Evolutionary conservation across 2,888 invertebrate genomes (phyloP), one percentile per base, ranked within the genome.

Genomic region (Drosophila austrosaltans): DNA sequence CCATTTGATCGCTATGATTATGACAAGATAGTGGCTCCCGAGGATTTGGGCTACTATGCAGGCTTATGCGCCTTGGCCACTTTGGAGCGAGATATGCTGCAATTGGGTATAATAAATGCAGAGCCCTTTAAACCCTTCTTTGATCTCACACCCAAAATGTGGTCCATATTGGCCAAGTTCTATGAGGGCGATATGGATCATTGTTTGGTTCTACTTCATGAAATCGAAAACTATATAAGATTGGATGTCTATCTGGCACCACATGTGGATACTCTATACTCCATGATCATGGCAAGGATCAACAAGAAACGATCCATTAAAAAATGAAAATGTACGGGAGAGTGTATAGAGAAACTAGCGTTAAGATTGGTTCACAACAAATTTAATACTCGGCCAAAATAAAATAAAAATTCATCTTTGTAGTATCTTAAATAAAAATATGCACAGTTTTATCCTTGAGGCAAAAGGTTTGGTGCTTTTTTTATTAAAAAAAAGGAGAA

Each of bases 191-290:
- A 86, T 0, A 59, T 64, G 2, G 77, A 78, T 20, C 2, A 12
- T 0, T 82, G 78, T n/a, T 4, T 44, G 1, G 10, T 12, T 2
- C 39, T 78, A 6, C 61, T 83, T 12, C 57, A 48, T 4, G 75
- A 72, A 12, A 67, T 83, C 0, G 77, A 83, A 60, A 32, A 44
- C 22, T 63, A 69, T 4, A 60, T 88, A 0, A 64, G 88, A 2
- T 22, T 83, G 57, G 83, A 83, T 48, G 67, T 83, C 7, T 83
- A 83, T 53, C n/a, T 88, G 36, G 81, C 86, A 0, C 83, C 83
- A 0, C 83, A 83, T 69, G 72, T 83, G 25, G 72, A 75, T 28
- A 28, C 53, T 0, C 30, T 83, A 0, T 88, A 76, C 22, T 36
- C 22, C 0, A 74, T 72, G 64, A 88, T 83, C 10, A 56, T 16